Evolutionary conservation across 1,140 invertebrate species (phyloP), one percentile per base, ranked within the genome.

Genomic region (Cydia pomonella): DNA sequence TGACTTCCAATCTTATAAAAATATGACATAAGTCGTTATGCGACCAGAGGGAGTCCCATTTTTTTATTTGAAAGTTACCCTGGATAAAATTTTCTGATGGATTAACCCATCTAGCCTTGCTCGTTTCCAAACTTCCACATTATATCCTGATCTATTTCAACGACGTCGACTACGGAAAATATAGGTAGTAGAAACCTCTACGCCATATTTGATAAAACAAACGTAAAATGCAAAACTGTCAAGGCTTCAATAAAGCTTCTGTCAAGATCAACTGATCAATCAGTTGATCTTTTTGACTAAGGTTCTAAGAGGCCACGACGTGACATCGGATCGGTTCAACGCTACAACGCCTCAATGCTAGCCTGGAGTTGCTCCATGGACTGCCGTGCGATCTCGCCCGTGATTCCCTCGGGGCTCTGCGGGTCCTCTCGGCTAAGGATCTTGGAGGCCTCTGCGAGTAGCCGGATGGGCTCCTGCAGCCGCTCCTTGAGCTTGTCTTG

Each of bases 361-460:
- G 94, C 87, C 79, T 94, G 94, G 0, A 97, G 83, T 79, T 96
- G 94, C 72, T 93, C 88, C 76, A 96, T 88, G 10, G 95, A 95
- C 38, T 95, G 91, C 66, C 89, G 91, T 0, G 96, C 96, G 27
- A 94, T 94, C 33, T 92, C 82, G 1, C 94, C 96, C 18, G 97
- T 94, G 59, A 95, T 94, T 12, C 96, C 96, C 87, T 97, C 96
- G 1, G 94, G 94, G 3, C 95, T 95, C 73, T 94, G 93, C 0
- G 94, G 84, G 73, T 96, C 95, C 86, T 97, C 97, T 16, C 96
- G 89, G 64, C 92, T 93, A 4, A 97, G 89, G 77, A 97, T 96
- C 23, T 91, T 86, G 0, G 94, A 93, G 9, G 96, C 93, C 84
- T 95, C 94, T 27, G 93, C 87, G 1, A 96, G 86, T 44, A 94